These are phyloP conservation scores for Girardinichthys multiradiatus DNA, from an alignment of 2,113 vertebrate species.

Conservation along the genomic window DNA sequence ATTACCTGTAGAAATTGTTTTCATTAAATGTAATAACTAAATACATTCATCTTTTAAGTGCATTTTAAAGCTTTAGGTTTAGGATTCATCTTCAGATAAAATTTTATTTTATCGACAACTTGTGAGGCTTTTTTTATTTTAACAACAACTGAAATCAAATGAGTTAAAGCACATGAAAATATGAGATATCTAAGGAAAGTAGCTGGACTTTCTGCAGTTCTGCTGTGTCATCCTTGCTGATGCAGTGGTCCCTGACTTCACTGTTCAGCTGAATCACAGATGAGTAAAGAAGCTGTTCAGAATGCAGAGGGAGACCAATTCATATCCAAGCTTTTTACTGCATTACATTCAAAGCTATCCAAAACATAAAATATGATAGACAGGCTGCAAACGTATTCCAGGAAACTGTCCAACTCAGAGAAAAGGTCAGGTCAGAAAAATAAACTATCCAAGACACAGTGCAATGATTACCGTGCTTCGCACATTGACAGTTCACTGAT, in stretches of 20 bases:
- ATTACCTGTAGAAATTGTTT: no score
- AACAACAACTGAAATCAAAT: background rate
- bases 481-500: slow-evolving; percentile 21
- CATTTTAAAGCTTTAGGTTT: background rate
- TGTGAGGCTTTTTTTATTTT: background rate
- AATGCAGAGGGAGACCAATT: slow-evolving; percentile 19
- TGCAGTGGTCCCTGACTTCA: slow-evolving; percentile 10
- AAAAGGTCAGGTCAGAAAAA: slow-evolving; percentile 20
- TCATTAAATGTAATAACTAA: no score
- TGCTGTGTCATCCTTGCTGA: slow-evolving; percentile 50
- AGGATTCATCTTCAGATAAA: background rate
- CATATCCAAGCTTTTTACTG: slow-evolving; percentile 28
- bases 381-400: slow-evolving; percentile 41
- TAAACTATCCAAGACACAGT: slow-evolving; percentile 8
- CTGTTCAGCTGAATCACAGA: slow-evolving; percentile 26
- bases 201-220: background rate
- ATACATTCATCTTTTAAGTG: background rate
- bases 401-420: slow-evolving; percentile 37
- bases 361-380: slow-evolving; percentile 55
- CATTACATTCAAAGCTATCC: slow-evolving; percentile 46
- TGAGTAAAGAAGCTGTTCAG: slow-evolving; percentile 16
- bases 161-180: background rate
- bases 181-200: background rate
- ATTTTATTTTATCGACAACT: background rate
- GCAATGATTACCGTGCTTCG: background rate